Evolutionary conservation across 2,888 invertebrate genomes (phyloP), one percentile per base, ranked within the genome.

Genomic region (Aleiodes testaceus): DNA sequence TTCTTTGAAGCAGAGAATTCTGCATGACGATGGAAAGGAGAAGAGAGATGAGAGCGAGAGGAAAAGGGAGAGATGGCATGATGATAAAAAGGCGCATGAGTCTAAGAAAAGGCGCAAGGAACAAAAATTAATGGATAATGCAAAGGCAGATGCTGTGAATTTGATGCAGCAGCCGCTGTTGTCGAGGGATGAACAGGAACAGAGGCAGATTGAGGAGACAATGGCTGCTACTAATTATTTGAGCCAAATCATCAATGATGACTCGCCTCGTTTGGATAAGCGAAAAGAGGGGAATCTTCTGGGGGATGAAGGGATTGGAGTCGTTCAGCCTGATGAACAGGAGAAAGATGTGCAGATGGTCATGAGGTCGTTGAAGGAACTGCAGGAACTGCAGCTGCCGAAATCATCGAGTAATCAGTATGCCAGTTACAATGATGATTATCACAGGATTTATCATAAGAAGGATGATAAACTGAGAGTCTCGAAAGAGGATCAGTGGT

Each of bases 161-260:
- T 3, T 14, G n/a, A 74, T 78, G 26, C 79, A 76, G 2, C 73
- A 73, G n/a, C 55, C 79, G 12, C 69, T 77, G 11, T 74, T 85
- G 7, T 78, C 81, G 3, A 84, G 80, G 66, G 84, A 85, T 47
- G 85, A 85, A 59, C 85, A 85, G 73, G 86, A 87, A 65, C 85
- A 84, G 52, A 78, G 83, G 18, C 85, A 86, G 69, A 86, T 85
- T 67, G 87, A 87, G 53, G 88, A 88, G 74, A 88, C 88, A 2
- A 84, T 86, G 70, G 88, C 88, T 1, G 88, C 88, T 14, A 88
- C 87, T 6, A 87, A 86, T 78, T 85, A 86, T 50, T 81, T 88
- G n/a, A 88, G 87, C 78, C 87, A 87, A 76, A 86, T 88, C 50
- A 87, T 88, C 55, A 87, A 87, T 66, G 84, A 85, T 3, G 83